These are phyloP conservation scores for Brachionus rubens DNA, from an alignment of 1,140 invertebrate genomes.

Conservation along the genomic window DNA sequence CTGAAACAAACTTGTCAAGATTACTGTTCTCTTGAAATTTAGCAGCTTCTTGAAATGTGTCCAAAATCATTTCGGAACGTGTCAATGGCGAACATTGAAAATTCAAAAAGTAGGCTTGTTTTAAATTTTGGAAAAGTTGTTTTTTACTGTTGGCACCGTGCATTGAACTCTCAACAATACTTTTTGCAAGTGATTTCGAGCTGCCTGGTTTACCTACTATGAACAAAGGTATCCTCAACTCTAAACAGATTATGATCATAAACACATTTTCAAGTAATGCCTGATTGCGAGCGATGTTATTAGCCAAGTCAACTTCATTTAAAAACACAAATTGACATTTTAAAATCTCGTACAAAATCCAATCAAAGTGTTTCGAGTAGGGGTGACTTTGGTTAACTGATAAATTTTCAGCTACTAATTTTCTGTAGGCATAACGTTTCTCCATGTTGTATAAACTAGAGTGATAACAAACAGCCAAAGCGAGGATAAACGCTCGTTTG, in stretches of 20 bases:
- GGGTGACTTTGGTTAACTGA: slow-evolving; percentile 45
- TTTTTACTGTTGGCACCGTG: slow-evolving; percentile 50
- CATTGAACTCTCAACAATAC: slow-evolving; percentile 54
- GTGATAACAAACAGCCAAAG: slow-evolving; percentile 54
- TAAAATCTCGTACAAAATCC: slow-evolving; percentile 4
- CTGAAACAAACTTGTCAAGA: slow-evolving; percentile 52
- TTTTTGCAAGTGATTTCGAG: slow-evolving; percentile 55
- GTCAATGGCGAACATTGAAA: slow-evolving; percentile 56
- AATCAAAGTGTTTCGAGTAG: not conserved
- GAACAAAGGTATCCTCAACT: slow-evolving; percentile 54
- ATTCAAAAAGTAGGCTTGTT: slow-evolving; percentile 52
- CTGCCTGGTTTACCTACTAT: slow-evolving; percentile 57
- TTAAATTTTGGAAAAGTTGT: slow-evolving; percentile 51
- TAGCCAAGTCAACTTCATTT: slow-evolving; percentile 50
- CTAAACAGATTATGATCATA: slow-evolving; percentile 55
- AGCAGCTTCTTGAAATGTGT: slow-evolving; percentile 53
- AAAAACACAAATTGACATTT: slow-evolving; percentile 54
- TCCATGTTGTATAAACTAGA: slow-evolving; percentile 49
- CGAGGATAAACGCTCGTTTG: slow-evolving; percentile 51
- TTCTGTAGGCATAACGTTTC: not conserved
- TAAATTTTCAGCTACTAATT: slow-evolving; percentile 46
- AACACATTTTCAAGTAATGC: slow-evolving; percentile 56
- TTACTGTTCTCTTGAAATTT: slow-evolving; percentile 53
- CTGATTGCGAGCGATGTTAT: slow-evolving; percentile 54
- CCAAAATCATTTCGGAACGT: slow-evolving; percentile 54